Conservation (phyloP, 2,888 invertebrate genomes). For the Buathra laborator region DNA sequence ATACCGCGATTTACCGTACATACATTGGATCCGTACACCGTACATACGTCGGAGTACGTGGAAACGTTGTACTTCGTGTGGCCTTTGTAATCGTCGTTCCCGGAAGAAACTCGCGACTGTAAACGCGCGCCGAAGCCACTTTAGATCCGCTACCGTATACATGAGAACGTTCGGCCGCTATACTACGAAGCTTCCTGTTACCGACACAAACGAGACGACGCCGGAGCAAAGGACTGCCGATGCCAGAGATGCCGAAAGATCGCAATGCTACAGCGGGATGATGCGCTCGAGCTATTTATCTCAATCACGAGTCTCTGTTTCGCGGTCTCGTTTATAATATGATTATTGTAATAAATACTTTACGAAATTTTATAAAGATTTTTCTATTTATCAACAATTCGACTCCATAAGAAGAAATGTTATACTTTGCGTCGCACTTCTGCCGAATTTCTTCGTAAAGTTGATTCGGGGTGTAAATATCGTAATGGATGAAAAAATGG, state of each 20-base stretch:
- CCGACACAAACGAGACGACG: conserved; percentile 1
- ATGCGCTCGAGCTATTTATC: background rate
- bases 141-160: conserved; percentile 37
- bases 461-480: no score
- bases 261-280: background rate
- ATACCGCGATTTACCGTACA: background rate
- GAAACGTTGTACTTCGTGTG: conserved; percentile 63
- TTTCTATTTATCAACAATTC: no score
- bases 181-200: conserved; percentile 37
- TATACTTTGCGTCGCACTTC: no score
- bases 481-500: no score
- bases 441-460: no score
- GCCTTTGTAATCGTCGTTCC: conserved; percentile 73
- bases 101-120: conserved; percentile 69
- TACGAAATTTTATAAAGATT: no score
- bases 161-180: conserved; percentile 10
- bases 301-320: no score
- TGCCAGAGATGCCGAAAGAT: no score
- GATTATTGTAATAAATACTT: no score
- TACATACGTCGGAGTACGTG: conserved; percentile 68
- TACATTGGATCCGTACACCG: background rate
- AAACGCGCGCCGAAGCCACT: background rate
- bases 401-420: no score
- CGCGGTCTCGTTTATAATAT: no score
- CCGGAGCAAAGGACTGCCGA: background rate